Conservation (phyloP, 2,888 invertebrate genomes). For the Pandemis cinnamomeana region DNA sequence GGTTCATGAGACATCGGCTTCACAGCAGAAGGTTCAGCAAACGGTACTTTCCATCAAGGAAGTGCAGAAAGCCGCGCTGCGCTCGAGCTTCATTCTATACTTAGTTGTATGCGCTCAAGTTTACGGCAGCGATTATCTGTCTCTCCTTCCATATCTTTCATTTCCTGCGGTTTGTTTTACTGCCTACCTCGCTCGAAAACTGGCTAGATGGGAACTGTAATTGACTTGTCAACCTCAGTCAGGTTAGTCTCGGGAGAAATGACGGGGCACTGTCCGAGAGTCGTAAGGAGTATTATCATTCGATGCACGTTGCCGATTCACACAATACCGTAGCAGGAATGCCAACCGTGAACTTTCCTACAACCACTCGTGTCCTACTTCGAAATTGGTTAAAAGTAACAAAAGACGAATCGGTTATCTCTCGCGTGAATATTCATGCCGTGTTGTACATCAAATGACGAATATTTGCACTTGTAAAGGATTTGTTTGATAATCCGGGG, state of each 20-base stretch:
- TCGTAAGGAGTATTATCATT: conserved; percentile 70
- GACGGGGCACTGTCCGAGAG: conserved; percentile 72
- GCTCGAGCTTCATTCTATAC: conserved; percentile 5
- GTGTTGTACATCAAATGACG: background rate
- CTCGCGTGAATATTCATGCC: background rate
- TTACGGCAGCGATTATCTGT: conserved; percentile 23
- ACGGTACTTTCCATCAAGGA: conserved; percentile 69
- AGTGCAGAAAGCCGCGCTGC: conserved; percentile 42
- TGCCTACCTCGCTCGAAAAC: conserved; percentile 13
- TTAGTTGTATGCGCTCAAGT: background rate
- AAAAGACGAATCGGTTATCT: background rate
- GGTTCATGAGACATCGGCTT: conserved; percentile 53
- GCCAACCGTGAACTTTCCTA: conserved; percentile 66
- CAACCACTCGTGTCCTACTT: conserved; percentile 45
- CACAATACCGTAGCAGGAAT: conserved; percentile 78
- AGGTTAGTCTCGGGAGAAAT: conserved; percentile 44
- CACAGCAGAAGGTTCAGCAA: conserved; percentile 65
- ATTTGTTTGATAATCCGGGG: conserved; percentile 10
- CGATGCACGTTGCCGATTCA: conserved; percentile 80
- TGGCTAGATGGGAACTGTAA: conserved; percentile 25
- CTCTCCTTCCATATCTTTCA: conserved; percentile 15
- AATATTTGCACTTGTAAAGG: background rate
- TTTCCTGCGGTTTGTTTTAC: conserved; percentile 24
- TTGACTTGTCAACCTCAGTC: conserved; percentile 34
- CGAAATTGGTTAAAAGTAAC: conserved; percentile 31